Percentiles rank a stretch among this genome's conserved stretches.
Conservation (phyloP, 2,113 vertebrate species). For the Tragulus kanchil region DNA sequence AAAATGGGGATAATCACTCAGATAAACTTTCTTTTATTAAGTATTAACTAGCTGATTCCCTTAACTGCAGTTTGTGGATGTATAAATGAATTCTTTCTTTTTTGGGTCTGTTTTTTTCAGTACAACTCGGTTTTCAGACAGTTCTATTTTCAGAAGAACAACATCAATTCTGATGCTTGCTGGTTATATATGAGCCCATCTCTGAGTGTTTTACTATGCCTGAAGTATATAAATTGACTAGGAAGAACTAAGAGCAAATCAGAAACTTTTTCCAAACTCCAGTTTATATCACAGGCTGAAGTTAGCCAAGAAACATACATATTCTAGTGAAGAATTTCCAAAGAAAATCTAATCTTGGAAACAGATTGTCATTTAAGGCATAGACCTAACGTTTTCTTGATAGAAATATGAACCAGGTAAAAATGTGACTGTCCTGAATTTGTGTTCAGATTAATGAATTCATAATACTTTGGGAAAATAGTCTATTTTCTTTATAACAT, state of each 20-base stretch:
- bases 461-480: background rate
- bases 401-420: background rate
- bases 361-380: background rate
- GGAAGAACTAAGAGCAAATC: background rate
- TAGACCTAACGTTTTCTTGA: background rate
- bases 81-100: background rate
- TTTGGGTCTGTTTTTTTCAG: background rate
- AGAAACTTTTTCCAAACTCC: background rate
- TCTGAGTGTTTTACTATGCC: constrained; percentile 27
- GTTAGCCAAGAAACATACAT: background rate
- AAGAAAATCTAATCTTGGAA: background rate
- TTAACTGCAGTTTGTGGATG: background rate
- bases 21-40: constrained; percentile 2
- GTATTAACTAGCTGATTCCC: background rate
- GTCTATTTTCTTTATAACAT: background rate
- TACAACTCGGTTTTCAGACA: background rate
- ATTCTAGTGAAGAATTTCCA: background rate
- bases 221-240: background rate
- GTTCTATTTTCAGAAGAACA: constrained; percentile 7
- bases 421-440: background rate
- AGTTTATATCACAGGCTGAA: background rate
- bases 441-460: constrained; percentile 6
- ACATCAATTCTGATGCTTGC: background rate
- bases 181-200: background rate
- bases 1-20: background rate